A percentile compares a stretch with the other conserved stretches of the same genome.
Evolutionary conservation across 2,888 invertebrate species (phyloP).

Genomic region (Cyclophora albipunctata): DNA sequence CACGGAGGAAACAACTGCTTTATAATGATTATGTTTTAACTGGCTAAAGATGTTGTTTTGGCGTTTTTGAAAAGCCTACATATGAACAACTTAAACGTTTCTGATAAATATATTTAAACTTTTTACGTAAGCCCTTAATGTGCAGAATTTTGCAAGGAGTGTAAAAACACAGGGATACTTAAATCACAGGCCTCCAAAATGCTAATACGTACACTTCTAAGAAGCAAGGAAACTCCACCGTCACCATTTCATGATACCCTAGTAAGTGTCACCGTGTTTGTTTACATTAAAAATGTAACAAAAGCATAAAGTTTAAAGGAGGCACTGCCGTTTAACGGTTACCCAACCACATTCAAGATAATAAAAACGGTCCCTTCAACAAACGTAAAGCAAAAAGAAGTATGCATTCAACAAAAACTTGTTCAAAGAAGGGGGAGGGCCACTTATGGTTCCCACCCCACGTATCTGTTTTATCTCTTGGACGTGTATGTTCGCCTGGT

Average conservation of each 20-base stretch:
- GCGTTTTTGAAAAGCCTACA: no score
- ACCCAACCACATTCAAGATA: slow-evolving; percentile 2
- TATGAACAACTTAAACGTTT: no score
- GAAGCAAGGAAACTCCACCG: background rate
- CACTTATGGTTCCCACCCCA: slow-evolving; percentile 25
- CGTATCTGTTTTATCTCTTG: slow-evolving; percentile 20
- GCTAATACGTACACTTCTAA: no score
- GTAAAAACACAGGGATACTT: no score
- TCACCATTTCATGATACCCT: slow-evolving; percentile 8
- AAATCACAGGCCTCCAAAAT: no score
- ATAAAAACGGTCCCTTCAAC: background rate
- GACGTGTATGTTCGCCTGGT: slow-evolving; percentile 38
- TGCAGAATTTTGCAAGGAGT: no score
- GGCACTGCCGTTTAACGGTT: background rate
- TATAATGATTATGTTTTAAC: no score
- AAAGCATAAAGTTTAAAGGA: background rate
- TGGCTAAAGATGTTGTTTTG: no score
- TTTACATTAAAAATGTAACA: slow-evolving; percentile 8
- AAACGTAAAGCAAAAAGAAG: slow-evolving; percentile 13
- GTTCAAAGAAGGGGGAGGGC: slow-evolving; percentile 16
- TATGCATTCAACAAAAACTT: slow-evolving; percentile 18
- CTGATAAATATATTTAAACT: no score
- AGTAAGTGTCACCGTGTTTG: slow-evolving; percentile 15
- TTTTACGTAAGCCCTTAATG: no score
- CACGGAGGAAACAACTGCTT: background rate